Conservation (phyloP, 2,888 invertebrate species). For the Drosophila histrio region DNA sequence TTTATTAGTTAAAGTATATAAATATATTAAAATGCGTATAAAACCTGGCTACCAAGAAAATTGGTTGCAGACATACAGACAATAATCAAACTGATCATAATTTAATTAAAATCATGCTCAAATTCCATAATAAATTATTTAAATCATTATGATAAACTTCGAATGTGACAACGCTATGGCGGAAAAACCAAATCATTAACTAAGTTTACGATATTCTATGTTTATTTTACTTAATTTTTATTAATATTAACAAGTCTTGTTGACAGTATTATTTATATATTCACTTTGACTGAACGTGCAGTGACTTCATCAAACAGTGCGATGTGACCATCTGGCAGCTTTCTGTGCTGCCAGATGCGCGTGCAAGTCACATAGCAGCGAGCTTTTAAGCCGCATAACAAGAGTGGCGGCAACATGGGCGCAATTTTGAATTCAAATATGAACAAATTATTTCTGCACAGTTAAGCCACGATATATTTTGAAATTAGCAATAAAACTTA, state of each 20-base stretch:
- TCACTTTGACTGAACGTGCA: constrained; percentile 18
- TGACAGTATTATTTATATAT: not conserved
- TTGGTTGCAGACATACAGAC: not conserved
- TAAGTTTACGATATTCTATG: not conserved
- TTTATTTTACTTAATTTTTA: not conserved
- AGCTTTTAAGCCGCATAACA: constrained; percentile 4
- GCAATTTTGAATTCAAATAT: constrained; percentile 2
- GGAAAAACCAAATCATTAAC: not conserved
- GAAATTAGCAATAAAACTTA: not conserved
- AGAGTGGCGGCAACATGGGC: constrained; percentile 25
- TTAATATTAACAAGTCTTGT: not conserved
- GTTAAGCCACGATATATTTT: too few species aligned
- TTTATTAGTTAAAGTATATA: not conserved
- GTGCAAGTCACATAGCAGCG: constrained; percentile 18
- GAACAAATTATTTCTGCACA: too few species aligned
- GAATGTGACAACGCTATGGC: too few species aligned
- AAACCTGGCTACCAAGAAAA: not conserved
- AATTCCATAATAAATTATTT: not conserved
- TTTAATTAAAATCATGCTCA: not conserved
- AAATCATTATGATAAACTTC: too few species aligned
- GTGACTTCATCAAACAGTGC: not conserved
- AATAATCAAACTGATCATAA: not conserved
- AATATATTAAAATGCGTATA: not conserved
- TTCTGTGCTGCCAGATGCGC: constrained; percentile 17
- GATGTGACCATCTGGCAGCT: constrained; percentile 1